phyloP scores from a whole-genome alignment of 2,888 invertebrate genomes.

The Euzetes globulus region DNA sequence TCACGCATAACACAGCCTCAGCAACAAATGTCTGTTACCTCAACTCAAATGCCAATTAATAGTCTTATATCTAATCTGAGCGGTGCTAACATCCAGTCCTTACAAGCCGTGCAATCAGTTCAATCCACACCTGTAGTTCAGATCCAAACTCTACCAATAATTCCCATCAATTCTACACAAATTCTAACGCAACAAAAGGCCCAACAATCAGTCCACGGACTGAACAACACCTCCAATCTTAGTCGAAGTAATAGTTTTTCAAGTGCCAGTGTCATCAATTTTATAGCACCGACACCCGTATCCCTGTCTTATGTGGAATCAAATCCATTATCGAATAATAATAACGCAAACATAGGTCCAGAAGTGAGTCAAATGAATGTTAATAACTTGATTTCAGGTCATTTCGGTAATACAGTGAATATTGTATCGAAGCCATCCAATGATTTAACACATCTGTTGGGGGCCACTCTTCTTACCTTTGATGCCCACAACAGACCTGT shows the following conservation, averaged over 20 bases:
- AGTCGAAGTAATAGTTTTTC: constrained; percentile 11
- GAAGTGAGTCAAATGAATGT: neutral
- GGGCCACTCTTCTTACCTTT: constrained; percentile 12
- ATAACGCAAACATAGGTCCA: neutral
- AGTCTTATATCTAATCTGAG: neutral
- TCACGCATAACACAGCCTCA: neutral
- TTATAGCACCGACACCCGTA: neutral
- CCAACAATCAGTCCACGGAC: neutral
- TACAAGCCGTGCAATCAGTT: neutral
- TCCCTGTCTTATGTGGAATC: neutral
- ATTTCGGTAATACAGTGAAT: neutral
- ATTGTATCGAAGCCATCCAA: neutral
- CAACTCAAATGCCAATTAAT: neutral
- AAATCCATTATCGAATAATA: neutral
- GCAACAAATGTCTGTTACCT: neutral
- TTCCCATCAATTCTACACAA: constrained; percentile 1
- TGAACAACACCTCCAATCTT: neutral
- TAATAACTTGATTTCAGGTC: neutral
- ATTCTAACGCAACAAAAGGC: constrained; percentile 1
- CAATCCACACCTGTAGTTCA: neutral
- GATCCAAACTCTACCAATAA: constrained; percentile 6
- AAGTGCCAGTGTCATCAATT: neutral
- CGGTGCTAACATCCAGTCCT: neutral
- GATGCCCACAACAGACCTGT: neutral
- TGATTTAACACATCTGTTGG: neutral